Base-by-base conservation (phyloP, 2,888 invertebrate genomes). In the Periphyllus acericola region DNA sequence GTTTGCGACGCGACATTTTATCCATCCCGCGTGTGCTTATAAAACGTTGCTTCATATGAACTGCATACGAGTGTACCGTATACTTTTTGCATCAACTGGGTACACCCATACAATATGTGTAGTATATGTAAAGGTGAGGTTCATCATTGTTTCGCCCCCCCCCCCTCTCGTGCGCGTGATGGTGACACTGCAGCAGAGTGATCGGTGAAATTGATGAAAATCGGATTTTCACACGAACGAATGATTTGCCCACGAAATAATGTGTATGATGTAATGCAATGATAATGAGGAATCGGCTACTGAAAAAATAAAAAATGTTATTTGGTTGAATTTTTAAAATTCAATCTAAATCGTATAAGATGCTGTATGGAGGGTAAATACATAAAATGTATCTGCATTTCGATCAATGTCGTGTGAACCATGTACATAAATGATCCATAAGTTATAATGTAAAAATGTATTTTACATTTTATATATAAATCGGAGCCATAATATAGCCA, bases 311-410 rank as follows among this genome's bases (percentile, higher is more conserved):
- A n/a, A 60, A 25, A 25, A 32, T 36, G 8, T 19, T 6, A 21
- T 40, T 66, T 11, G n/a, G 66, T 79, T 66, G 36, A 66, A 80
- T 80, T 66, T 80, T 66, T 66, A 80, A 80, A 80, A 66, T 40
- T 40, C 29, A 80, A 66, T 80, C 29, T 80, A 9, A 17, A 19
- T 36, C 17, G 36, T 66, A 36, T 29, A n/a, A 25, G n/a, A 60
- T 32, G 25, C 19, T n/a, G n/a, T n/a, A n/a, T n/a, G 34, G 0
- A 55, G 34, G 6, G 14, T 36, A 19, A 80, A 36, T n/a, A 36
- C 34, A 17, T 3, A 36, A 25, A 25, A 6, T 29, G 9, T n/a
- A 80, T 66, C 14, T 14, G 17, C 36, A 80, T 66, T 40, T 55
- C 34, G 25, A 60, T n/a, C 25, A 34, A 79, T 14, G 25, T 79